Evolutionary conservation across 2,113 vertebrate species (phyloP).

Genomic region (Chloroceryle aenea): DNA sequence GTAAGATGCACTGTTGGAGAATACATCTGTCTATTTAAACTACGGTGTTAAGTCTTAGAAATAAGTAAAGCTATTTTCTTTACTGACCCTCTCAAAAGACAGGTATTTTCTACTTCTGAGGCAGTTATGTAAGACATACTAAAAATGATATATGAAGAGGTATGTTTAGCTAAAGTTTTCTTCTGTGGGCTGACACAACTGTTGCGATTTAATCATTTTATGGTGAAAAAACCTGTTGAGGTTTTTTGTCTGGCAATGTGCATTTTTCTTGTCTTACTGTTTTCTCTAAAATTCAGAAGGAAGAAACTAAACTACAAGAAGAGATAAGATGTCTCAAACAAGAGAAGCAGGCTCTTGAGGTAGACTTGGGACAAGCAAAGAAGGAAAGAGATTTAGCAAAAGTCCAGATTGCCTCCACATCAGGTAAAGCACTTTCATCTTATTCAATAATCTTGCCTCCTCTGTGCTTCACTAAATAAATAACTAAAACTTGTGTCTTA

Average conservation of each 20-base stretch:
- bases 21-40: not conserved
- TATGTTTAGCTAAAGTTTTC: not conserved
- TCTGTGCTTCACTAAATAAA: not conserved
- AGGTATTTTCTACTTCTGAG: not conserved
- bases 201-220: not conserved
- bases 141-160: too few species aligned
- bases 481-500: not conserved
- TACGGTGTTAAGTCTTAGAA: not conserved
- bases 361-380: constrained; percentile 85
- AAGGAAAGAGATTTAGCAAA: constrained; percentile 85
- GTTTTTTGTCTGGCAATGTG: not conserved
- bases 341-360: constrained; percentile 87
- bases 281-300: constrained; percentile 76
- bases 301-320: constrained; percentile 79
- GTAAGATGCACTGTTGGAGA: not conserved
- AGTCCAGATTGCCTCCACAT: constrained; percentile 73
- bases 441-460: not conserved
- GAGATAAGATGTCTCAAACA: constrained; percentile 84
- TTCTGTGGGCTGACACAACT: not conserved
- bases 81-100: not conserved
- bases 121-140: not conserved
- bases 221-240: not conserved
- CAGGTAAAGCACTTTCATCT: constrained; percentile 75
- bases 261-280: not conserved
- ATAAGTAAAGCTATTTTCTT: not conserved